Conservation (phyloP, 2,888 invertebrate species). For the Amphipoea lucens region DNA sequence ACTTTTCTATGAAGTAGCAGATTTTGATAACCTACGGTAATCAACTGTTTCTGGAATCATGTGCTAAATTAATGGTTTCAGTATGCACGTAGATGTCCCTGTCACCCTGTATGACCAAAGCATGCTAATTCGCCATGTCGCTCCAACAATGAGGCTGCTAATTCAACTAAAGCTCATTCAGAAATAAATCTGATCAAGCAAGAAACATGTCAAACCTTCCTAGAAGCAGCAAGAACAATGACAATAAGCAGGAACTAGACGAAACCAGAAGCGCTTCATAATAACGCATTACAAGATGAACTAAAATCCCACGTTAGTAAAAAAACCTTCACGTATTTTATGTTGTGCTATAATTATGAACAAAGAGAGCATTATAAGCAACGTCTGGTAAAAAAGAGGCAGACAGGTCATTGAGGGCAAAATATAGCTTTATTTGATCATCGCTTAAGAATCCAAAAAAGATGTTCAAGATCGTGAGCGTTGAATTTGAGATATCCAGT, state of each 20-base stretch:
- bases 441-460: constrained; percentile 50
- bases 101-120: not conserved
- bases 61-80: not conserved
- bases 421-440: constrained; percentile 52
- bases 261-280: constrained; percentile 66
- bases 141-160: constrained; percentile 19
- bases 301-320: constrained; percentile 66
- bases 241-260: constrained; percentile 66
- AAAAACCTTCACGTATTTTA: constrained; percentile 61
- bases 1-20: too few species aligned
- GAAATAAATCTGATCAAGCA: constrained; percentile 33
- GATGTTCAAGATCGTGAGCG: constrained; percentile 21
- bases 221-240: constrained; percentile 49
- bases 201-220: constrained; percentile 53
- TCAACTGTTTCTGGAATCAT: not conserved
- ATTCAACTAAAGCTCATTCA: constrained; percentile 33
- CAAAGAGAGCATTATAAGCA: constrained; percentile 61
- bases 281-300: constrained; percentile 57
- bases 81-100: not conserved
- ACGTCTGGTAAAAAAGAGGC: constrained; percentile 51
- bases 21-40: not conserved
- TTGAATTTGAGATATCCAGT: constrained; percentile 9
- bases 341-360: constrained; percentile 56
- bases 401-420: constrained; percentile 51
- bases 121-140: not conserved